Evolutionary conservation across 35 echinoderm and acorn worm genomes (phyloP), one percentile per base, ranked within the genome.

Genomic region (Holothuria glaberrima): DNA sequence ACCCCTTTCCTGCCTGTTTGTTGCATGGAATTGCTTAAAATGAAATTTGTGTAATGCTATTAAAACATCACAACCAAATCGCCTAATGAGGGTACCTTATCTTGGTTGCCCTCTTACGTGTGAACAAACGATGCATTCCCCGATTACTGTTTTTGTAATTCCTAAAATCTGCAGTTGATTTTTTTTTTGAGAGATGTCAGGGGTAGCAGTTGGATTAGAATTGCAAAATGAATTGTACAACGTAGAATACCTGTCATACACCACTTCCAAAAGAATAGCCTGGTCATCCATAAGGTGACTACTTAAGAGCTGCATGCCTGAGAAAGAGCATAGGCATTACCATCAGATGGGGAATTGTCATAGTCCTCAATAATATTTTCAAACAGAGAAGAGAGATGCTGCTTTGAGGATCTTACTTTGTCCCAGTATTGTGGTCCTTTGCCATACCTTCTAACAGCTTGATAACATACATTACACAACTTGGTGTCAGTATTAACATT

Each of bases 381-480:
- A 32, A 84, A 27, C 2, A 84, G 31, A 12, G 52, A n/a, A n/a
- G n/a, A 63, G 7, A 84, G 30, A 30, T 84, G 80, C 12, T 59
- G 6, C 54, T 83, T 77, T 77, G 30, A 36, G 17, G 74, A 78
- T 48, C n/a, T 38, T n/a, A 78, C 38, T 19, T n/a, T 78, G 30
- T 77, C 73, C 30, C 41, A 0, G 74, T 78, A 36, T 45, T 78
- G 74, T 78, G 32, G 22, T 6, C 80, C 57, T 28, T 61, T 83
- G 80, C 80, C 29, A 29, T 60, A 83, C 30, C 80, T 19, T 83
- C 56, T 83, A 5, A 83, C 28, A 33, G 80, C 80, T 16, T 83
- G 80, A 35, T 60, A 83, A 56, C 80, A 83, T 9, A 83, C 59
- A 22, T 83, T 83, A 33, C 80, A 83, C 26, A 83, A 33, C 27